Evolutionary conservation across 1,140 invertebrate genomes (phyloP).

Genomic region (Pachyrhynchus sulphureomaculatus): DNA sequence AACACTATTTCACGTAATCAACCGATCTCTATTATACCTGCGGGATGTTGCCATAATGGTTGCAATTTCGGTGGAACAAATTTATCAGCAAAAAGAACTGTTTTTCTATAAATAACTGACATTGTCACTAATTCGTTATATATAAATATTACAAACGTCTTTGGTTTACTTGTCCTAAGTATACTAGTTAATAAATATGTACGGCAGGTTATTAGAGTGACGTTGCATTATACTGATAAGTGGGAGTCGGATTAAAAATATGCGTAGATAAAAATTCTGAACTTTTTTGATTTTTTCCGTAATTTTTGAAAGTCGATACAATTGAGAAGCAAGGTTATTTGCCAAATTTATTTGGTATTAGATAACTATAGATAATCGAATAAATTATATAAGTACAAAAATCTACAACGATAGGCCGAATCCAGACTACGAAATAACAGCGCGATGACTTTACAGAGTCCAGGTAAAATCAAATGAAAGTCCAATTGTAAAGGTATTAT

Average conservation of each 20-base stretch:
- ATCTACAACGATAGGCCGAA: too few species aligned
- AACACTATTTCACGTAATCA: too few species aligned
- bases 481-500: too few species aligned
- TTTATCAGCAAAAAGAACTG: constrained; percentile 60
- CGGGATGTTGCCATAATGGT: constrained; percentile 89
- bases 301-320: too few species aligned
- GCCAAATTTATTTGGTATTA: too few species aligned
- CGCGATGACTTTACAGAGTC: too few species aligned
- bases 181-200: background rate
- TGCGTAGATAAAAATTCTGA: background rate
- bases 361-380: too few species aligned
- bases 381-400: too few species aligned
- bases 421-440: too few species aligned
- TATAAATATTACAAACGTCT: background rate
- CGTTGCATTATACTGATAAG: background rate
- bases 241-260: background rate
- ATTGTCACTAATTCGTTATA: constrained; percentile 6
- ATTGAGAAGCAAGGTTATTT: too few species aligned
- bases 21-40: too few species aligned
- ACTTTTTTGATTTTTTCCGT: background rate
- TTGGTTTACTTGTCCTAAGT: background rate
- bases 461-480: too few species aligned
- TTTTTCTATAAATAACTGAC: constrained; percentile 35
- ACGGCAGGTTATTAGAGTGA: background rate
- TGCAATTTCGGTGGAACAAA: constrained; percentile 67